Percentiles rank a stretch among this genome's conserved stretches.
Conservation (phyloP, 2,113 vertebrate species). For the Tilapia sparmanii region DNA sequence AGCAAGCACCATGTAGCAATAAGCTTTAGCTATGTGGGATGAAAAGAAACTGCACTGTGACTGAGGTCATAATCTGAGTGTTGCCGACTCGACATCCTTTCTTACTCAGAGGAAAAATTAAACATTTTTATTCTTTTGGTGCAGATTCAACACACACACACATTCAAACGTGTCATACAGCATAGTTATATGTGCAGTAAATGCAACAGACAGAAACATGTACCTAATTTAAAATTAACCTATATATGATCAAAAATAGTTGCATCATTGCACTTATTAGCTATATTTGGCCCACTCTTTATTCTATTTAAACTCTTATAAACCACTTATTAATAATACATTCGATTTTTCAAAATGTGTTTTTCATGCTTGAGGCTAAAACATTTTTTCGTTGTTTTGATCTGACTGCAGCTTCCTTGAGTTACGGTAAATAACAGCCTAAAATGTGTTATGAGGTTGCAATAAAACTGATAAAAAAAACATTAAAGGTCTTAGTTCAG, state of each 20-base stretch:
- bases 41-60: neutral
- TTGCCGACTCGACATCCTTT: neutral
- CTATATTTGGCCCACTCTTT: neutral
- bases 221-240: neutral
- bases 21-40: neutral
- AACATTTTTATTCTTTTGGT: neutral
- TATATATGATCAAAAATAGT: neutral
- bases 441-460: neutral
- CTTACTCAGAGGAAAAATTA: neutral
- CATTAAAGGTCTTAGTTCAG: neutral
- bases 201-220: fast-evolving
- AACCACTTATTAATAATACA: neutral
- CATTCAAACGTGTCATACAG: neutral
- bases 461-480: neutral
- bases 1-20: neutral
- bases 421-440: neutral
- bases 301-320: neutral
- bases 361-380: neutral
- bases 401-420: neutral
- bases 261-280: neutral
- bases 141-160: neutral
- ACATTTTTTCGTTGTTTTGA: neutral
- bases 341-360: neutral
- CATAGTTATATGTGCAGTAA: neutral
- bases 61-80: neutral